Evolutionary conservation across 2,113 vertebrate genomes (phyloP).

Genomic region (Bettongia penicillata): DNA sequence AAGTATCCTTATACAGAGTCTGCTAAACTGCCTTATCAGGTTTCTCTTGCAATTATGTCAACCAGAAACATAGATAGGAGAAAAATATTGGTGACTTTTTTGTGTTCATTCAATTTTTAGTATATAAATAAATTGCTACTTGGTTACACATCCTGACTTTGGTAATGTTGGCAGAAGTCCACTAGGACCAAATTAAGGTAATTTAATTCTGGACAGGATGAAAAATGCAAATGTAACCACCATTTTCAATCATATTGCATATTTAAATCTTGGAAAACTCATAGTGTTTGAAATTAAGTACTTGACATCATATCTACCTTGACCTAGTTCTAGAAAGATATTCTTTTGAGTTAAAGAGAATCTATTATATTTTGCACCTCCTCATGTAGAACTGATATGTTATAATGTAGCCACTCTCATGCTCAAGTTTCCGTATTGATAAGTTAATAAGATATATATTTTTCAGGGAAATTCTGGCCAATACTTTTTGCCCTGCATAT

Average conservation of each 20-base stretch:
- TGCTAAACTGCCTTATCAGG: neutral
- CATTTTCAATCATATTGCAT: neutral
- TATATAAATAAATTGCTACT: neutral
- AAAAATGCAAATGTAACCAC: conserved; percentile 7
- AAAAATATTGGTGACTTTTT: neutral
- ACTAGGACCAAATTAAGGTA: neutral
- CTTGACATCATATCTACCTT: neutral
- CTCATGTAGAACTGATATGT: neutral
- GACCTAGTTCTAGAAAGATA: neutral
- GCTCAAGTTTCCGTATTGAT: conserved; percentile 25
- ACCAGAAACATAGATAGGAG: neutral
- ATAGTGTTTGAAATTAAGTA: neutral
- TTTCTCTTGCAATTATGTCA: neutral
- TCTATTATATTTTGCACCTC: neutral
- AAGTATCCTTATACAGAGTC: neutral
- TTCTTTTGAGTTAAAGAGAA: conserved; percentile 30
- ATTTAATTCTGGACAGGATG: neutral
- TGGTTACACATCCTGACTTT: neutral
- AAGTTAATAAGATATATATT: conserved; percentile 31
- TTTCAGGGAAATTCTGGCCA: conserved; percentile 30
- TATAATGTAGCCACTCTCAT: neutral
- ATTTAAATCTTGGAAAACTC: neutral
- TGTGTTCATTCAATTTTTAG: neutral
- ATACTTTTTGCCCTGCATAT: conserved; percentile 17
- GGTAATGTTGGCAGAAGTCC: neutral